Evolutionary conservation across 2,797 vertebrate species (phyloP), one percentile per base, ranked within the genome.

Genomic region (Periophthalmus magnuspinnatus): DNA sequence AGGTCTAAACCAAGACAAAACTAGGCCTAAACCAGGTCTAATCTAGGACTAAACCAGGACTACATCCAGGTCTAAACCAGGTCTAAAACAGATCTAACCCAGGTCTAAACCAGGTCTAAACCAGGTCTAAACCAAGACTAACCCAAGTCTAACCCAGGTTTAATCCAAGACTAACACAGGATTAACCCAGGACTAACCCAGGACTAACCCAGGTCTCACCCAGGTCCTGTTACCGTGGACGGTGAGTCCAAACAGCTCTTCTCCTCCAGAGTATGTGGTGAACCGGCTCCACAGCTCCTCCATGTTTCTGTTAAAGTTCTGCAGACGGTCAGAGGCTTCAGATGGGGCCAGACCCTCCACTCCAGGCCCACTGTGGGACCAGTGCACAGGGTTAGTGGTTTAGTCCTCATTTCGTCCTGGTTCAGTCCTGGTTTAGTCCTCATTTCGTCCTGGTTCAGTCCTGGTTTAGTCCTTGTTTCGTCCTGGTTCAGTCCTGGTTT

Each of bases 241-340:
- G 45, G 89, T 77, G 54, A 96, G 93, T 60, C 95, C 95, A 61
- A 95, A 95, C 62, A 95, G 92, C 85, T 94, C 91, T 83, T 95
- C 95, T 16, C 94, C 95, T 80, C 80, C 80, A 47, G 92, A 94
- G 81, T 86, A 94, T 48, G 89, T 94, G 57, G 84, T 78, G 74
- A 90, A 93, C 56, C 93, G 94, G 76, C 92, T 92, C 95, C 95
- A 95, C 4, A 95, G 86, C 72, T 95, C 93, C 77, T 95, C 93
- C 77, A 95, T 95, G 79, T 90, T 93, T 0, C 91, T 86, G 89
- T 95, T 94, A 75, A 93, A 95, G 54, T 89, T 84, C 79, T 96
- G 94, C 75, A 95, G 82, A 55, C 94, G 91, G 68, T 94, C 92
- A 28, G 88, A 94, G 74, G 94, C 95, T 84, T 95, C 94, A 65